phyloP scores from a whole-genome alignment of 2,888 invertebrate species.

The Drosophila kokeensis region DNA sequence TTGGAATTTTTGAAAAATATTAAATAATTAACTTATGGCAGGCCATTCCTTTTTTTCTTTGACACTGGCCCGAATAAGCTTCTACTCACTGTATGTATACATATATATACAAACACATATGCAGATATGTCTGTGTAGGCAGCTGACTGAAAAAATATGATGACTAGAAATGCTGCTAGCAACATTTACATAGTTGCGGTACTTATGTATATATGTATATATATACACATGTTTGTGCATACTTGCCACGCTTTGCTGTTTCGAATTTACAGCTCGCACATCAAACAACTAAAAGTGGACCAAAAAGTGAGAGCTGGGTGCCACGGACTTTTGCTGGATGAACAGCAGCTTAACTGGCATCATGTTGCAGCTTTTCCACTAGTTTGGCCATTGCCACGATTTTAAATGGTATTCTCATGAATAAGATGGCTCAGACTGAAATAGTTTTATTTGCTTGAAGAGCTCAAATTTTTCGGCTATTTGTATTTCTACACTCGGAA shows the following conservation, averaged over 20 bases:
- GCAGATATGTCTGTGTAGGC: constrained; percentile 31
- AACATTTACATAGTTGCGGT: constrained; percentile 58
- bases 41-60: no score
- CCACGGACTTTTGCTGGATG: constrained; percentile 30
- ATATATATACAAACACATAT: constrained; percentile 8
- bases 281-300: constrained; percentile 62
- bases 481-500: neutral
- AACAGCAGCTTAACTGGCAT: constrained; percentile 52
- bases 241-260: constrained; percentile 37
- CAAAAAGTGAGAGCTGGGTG: constrained; percentile 39
- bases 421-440: constrained; percentile 7
- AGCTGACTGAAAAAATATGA: constrained; percentile 45
- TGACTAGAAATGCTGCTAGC: constrained; percentile 45
- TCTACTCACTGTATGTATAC: no score
- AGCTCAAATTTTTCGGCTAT: neutral
- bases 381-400: constrained; percentile 60
- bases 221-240: neutral
- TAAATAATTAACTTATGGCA: no score
- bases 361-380: constrained; percentile 47
- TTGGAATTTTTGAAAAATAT: no score
- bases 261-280: constrained; percentile 68
- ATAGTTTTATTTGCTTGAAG: neutral
- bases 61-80: no score
- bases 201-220: neutral
- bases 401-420: constrained; percentile 56